Evolutionary conservation across 1,140 invertebrate species (phyloP), one percentile per base, ranked within the genome.

Genomic region (Proctacanthus coquilletti): DNA sequence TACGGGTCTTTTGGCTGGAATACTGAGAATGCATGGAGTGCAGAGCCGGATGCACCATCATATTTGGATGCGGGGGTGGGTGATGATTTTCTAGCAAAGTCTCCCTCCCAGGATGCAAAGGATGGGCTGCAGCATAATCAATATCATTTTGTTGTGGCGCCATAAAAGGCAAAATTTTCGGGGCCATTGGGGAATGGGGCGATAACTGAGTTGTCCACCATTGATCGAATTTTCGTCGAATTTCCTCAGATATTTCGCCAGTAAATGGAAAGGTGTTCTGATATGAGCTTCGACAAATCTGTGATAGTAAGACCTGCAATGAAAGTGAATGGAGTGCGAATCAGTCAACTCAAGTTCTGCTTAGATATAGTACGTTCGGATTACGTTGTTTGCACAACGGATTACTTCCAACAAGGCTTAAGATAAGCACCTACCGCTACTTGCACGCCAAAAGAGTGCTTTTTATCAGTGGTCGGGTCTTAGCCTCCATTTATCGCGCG

Each of bases 1-100:
- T 89, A 50, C 85, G 69, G 2, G 85, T 89, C 65, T 89, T 89
- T 55, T 85, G 84, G 13, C 80, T 84, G 13, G 10, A 6, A 56
- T 78, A 78, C 55, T 80, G 75, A 47, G 61, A 76, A 18, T 52
- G 50, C 51, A 52, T 45, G 9, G 47, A 47, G 60, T 84, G 73
- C 39, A 83, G 63, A 17, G 74, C 75, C 2, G 77, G 77, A 52
- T 80, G 77, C 20, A 70, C 61, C 18, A 56, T 45, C 40, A 59
- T 53, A 18, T 40, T 50, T 9, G 44, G 37, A 32, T 57, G 56
- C 29, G 52, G 56, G 2, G 42, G 38, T 0, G 44, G 27, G 0
- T 38, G 18, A n/a, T 34, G 36, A 37, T 35, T 42, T 13, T 34
- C 33, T 27, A 36, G 13, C n/a, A 40, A 14, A 5, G 38, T 32